phyloP scores from a whole-genome alignment of 2,888 invertebrate species.

The Dioctria rufipes region DNA sequence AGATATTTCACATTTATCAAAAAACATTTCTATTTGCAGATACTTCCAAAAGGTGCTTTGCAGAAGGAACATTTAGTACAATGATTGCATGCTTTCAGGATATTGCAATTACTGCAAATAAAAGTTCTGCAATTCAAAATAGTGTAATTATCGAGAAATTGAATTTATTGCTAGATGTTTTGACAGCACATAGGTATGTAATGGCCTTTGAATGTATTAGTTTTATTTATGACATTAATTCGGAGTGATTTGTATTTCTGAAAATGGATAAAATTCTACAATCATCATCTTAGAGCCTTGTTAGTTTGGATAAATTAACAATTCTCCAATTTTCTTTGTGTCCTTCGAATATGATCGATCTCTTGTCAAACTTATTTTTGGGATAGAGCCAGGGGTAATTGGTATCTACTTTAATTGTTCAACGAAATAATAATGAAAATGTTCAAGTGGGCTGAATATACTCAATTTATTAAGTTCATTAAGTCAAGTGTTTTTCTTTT shows the following conservation, averaged over 20 bases:
- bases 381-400: no score
- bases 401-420: no score
- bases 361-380: no score
- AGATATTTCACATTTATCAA: not conserved
- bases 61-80: slow-evolving; percentile 59
- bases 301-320: no score
- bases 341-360: no score
- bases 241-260: not conserved
- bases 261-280: no score
- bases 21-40: slow-evolving; percentile 53
- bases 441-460: no score
- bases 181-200: slow-evolving; percentile 61
- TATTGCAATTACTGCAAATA: slow-evolving; percentile 59
- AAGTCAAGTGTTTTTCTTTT: no score
- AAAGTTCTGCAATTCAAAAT: slow-evolving; percentile 59
- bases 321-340: no score
- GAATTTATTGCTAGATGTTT: slow-evolving; percentile 61
- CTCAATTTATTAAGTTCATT: no score
- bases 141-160: slow-evolving; percentile 61
- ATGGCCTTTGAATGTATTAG: not conserved
- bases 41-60: slow-evolving; percentile 57
- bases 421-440: no score
- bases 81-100: slow-evolving; percentile 60
- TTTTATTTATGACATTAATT: slow-evolving; percentile 21
- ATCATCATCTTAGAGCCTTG: no score